Conservation (phyloP, 2,113 vertebrate genomes). For the Anolis carolinensis region DNA sequence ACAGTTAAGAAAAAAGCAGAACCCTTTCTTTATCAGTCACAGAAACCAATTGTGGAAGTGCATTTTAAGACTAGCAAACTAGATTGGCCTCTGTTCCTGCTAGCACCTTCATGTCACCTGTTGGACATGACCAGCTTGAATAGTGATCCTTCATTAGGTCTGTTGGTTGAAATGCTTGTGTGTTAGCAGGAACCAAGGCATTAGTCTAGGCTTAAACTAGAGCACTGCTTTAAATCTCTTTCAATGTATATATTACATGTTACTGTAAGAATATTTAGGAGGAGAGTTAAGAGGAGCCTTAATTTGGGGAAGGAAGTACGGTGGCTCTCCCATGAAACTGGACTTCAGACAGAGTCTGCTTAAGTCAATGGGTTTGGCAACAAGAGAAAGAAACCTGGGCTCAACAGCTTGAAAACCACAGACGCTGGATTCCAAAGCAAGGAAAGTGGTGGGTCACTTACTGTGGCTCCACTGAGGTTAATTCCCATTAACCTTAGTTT, state of each 20-base stretch:
- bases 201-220: slow-evolving; percentile 30
- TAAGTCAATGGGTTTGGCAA: slow-evolving; percentile 38
- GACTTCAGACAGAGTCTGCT: slow-evolving; percentile 39
- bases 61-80: slow-evolving; percentile 34
- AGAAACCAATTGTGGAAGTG: slow-evolving; percentile 35
- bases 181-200: slow-evolving; percentile 54
- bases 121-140: slow-evolving; percentile 19
- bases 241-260: slow-evolving; percentile 21
- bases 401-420: slow-evolving; percentile 41
- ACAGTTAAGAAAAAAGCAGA: slow-evolving; percentile 33
- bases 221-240: slow-evolving; percentile 23
- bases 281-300: slow-evolving; percentile 38
- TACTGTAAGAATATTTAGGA: slow-evolving; percentile 32
- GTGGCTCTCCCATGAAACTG: slow-evolving; percentile 39
- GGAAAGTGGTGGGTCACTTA: background rate
- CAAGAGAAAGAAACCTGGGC: slow-evolving; percentile 47
- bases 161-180: background rate
- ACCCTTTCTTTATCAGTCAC: slow-evolving; percentile 41
- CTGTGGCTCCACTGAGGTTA: slow-evolving; percentile 46
- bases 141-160: background rate
- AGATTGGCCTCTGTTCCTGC: slow-evolving; percentile 31
- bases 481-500: slow-evolving; percentile 46
- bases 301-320: slow-evolving; percentile 11
- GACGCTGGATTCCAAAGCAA: slow-evolving; percentile 59
- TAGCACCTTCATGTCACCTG: slow-evolving; percentile 13